A percentile compares a stretch with the other conserved stretches of the same genome.
Conservation (phyloP, 2,797 vertebrate species). For the Perodicticus potto region DNA sequence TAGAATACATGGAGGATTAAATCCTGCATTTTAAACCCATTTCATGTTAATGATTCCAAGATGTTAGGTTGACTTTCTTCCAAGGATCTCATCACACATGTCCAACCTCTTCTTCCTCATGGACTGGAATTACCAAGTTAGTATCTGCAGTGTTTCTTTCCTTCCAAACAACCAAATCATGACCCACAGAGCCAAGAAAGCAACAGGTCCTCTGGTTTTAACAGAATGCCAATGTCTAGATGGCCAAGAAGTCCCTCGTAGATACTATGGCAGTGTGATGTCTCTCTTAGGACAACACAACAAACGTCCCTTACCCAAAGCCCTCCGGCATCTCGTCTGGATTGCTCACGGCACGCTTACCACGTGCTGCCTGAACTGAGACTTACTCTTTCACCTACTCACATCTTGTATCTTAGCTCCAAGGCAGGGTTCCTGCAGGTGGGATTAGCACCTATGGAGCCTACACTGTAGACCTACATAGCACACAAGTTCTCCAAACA, state of each 20-base stretch:
- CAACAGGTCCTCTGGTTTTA: not conserved
- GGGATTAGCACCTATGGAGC: too few relatives aligned
- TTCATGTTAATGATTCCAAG: not conserved
- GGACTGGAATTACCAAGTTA: not conserved
- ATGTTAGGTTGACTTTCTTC: not conserved
- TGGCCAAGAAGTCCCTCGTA: not conserved
- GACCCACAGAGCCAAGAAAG: constrained; percentile 7
- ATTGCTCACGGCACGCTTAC: not conserved
- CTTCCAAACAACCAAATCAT: not conserved
- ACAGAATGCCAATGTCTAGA: not conserved
- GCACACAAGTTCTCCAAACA: not conserved
- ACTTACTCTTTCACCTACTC: not conserved
- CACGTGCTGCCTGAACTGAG: not conserved
- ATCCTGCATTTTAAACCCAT: not conserved
- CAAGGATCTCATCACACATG: not conserved
- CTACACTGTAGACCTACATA: not conserved
- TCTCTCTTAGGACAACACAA: not conserved
- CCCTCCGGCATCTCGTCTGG: not conserved
- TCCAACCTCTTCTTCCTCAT: not conserved
- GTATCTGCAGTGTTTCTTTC: not conserved
- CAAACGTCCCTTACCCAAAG: not conserved
- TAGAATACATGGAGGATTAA: not conserved
- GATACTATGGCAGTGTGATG: not conserved
- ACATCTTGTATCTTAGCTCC: not conserved
- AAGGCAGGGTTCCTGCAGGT: fast-evolving